phyloP scores from a whole-genome alignment of 2,797 vertebrate species.

The Sebastes jordani region DNA sequence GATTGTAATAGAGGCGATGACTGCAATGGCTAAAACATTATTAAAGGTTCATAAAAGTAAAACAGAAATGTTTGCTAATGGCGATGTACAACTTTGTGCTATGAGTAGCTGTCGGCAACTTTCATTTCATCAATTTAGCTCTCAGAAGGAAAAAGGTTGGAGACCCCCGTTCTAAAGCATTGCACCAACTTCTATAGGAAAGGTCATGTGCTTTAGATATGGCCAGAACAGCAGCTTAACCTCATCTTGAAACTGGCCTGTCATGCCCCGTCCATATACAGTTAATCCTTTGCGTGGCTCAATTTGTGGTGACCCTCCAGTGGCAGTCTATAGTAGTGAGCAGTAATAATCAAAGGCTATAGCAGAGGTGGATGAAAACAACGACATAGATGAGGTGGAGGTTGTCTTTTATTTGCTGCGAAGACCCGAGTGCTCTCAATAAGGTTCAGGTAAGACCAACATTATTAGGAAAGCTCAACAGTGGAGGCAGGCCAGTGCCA shows the following conservation, averaged over 20 bases:
- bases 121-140: background rate
- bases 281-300: slow-evolving; percentile 51
- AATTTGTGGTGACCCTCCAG: slow-evolving; percentile 58
- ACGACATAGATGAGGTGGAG: slow-evolving; percentile 46
- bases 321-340: slow-evolving; percentile 42
- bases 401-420: slow-evolving; percentile 74
- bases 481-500: slow-evolving; percentile 55
- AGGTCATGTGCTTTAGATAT: background rate
- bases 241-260: slow-evolving; percentile 24
- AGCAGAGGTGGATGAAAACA: slow-evolving; percentile 59
- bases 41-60: no score
- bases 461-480: slow-evolving; percentile 78
- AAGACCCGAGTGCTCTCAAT: slow-evolving; percentile 73
- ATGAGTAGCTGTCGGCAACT: no score
- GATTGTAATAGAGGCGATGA: no score
- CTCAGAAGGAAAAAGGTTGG: background rate
- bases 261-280: slow-evolving; percentile 31
- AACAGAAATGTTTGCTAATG: no score
- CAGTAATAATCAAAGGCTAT: slow-evolving; percentile 65
- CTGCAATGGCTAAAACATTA: no score
- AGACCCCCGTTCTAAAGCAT: background rate
- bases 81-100: no score
- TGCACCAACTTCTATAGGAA: background rate
- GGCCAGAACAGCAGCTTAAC: slow-evolving; percentile 2
- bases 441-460: slow-evolving; percentile 72